These are phyloP conservation scores for Mystacides longicornis DNA, from an alignment of 2,888 invertebrate genomes.

Conservation along the genomic window DNA sequence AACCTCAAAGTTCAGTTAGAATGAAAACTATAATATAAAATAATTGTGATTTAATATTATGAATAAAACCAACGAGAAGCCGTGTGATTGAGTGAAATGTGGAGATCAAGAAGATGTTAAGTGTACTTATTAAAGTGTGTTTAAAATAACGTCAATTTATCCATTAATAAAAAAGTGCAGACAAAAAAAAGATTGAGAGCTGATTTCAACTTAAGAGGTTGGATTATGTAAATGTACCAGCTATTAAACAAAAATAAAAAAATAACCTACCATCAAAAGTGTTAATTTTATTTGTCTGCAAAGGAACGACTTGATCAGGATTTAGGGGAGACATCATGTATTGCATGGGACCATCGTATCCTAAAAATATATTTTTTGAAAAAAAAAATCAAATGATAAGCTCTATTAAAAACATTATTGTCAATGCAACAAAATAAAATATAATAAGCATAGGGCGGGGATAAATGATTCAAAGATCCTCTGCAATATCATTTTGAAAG, in stretches of 20 bases:
- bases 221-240: background rate
- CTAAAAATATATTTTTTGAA: slow-evolving; percentile 36
- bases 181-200: background rate
- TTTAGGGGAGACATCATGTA: slow-evolving; percentile 75
- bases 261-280: slow-evolving; percentile 45
- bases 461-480: no score
- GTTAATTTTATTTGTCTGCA: slow-evolving; percentile 48
- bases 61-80: no score
- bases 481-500: no score
- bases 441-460: no score
- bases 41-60: no score
- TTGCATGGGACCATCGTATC: slow-evolving; percentile 83
- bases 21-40: no score
- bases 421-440: no score
- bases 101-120: no score
- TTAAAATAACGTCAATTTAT: background rate
- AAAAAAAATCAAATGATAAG: no score
- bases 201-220: background rate
- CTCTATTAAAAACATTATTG: no score
- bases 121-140: background rate
- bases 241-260: background rate
- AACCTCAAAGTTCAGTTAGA: no score
- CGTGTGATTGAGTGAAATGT: no score
- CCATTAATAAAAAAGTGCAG: background rate
- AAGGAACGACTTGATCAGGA: slow-evolving; percentile 66